Evolutionary conservation across 2,888 invertebrate species (phyloP).

Genomic region (Cetonia aurata): DNA sequence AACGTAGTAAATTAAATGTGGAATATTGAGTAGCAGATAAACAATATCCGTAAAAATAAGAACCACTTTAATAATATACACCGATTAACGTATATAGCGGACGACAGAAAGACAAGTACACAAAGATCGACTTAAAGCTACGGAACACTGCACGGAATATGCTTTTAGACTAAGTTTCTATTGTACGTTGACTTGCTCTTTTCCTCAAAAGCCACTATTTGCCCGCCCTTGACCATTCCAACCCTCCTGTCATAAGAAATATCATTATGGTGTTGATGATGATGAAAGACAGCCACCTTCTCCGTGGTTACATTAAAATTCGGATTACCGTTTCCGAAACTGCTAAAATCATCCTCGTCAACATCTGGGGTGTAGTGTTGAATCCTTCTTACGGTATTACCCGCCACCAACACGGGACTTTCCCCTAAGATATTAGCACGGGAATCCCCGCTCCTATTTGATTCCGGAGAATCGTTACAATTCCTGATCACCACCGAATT

Average conservation of each 20-base stretch:
- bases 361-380: slow-evolving; percentile 18
- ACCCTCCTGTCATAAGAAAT: slow-evolving; percentile 23
- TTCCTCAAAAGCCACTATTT: slow-evolving; percentile 33
- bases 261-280: slow-evolving; percentile 23
- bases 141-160: no score
- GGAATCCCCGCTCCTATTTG: slow-evolving; percentile 70
- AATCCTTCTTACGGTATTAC: slow-evolving; percentile 5
- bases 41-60: slow-evolving; percentile 13
- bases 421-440: slow-evolving; percentile 50
- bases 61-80: slow-evolving; percentile 22
- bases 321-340: slow-evolving; percentile 40
- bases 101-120: slow-evolving; percentile 24
- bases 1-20: no score
- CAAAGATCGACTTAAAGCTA: slow-evolving; percentile 12
- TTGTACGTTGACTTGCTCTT: slow-evolving; percentile 33
- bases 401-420: slow-evolving; percentile 43
- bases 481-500: slow-evolving; percentile 61
- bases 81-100: background rate
- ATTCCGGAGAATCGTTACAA: slow-evolving; percentile 66
- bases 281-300: slow-evolving; percentile 34
- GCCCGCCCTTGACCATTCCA: slow-evolving; percentile 6
- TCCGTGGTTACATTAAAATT: slow-evolving; percentile 44
- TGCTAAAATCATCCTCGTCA: slow-evolving; percentile 39
- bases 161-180: slow-evolving; percentile 29
- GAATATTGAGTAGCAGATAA: no score